Conservation (phyloP, 2,888 invertebrate genomes). For the Agrilus biguttatus region DNA sequence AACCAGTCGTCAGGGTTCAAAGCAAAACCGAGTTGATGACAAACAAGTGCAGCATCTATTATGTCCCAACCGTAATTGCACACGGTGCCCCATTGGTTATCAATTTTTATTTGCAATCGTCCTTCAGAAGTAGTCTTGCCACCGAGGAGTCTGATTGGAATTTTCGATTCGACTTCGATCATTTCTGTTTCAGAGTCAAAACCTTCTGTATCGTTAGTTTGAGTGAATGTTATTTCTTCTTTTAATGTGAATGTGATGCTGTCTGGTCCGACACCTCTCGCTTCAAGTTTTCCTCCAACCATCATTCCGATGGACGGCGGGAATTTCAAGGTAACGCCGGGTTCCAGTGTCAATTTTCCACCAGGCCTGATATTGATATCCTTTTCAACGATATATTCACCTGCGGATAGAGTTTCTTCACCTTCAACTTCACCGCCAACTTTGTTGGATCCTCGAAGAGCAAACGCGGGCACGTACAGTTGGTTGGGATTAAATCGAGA, state of each 20-base stretch:
- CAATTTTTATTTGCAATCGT: constrained; percentile 67
- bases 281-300: constrained; percentile 84
- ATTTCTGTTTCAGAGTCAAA: constrained; percentile 41
- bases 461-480: constrained; percentile 66
- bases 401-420: constrained; percentile 63
- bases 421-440: constrained; percentile 92
- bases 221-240: constrained; percentile 53
- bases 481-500: constrained; percentile 65
- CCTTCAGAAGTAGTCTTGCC: constrained; percentile 75
- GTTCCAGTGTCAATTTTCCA: constrained; percentile 75
- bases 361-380: constrained; percentile 92
- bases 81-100: constrained; percentile 91
- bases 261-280: constrained; percentile 62
- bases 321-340: constrained; percentile 81
- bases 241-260: constrained; percentile 69
- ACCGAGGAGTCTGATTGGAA: constrained; percentile 67
- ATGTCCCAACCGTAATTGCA: constrained; percentile 95
- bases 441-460: constrained; percentile 44
- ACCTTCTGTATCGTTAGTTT: constrained; percentile 40
- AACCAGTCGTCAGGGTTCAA: constrained; percentile 88
- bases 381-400: constrained; percentile 80
- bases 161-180: constrained; percentile 43
- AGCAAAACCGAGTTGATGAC: constrained; percentile 86
- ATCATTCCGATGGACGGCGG: constrained; percentile 91
- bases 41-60: constrained; percentile 80